A percentile compares a stretch with the other conserved stretches of the same genome.
phyloP scores from a whole-genome alignment of 2,113 vertebrate species.

The Laticauda colubrina region DNA sequence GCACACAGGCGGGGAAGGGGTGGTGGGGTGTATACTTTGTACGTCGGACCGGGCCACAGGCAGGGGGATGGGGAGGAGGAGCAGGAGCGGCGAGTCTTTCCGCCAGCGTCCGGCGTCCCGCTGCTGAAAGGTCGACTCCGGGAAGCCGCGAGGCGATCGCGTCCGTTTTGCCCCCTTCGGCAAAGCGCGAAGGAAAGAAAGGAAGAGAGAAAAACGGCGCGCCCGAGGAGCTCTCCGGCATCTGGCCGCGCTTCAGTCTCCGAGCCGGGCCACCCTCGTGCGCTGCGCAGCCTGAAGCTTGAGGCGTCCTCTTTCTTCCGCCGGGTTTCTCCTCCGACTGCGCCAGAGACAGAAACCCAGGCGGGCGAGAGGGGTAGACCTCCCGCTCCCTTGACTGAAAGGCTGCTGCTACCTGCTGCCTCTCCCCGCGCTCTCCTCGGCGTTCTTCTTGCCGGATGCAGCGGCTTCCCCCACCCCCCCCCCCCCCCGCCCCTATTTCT shows the following conservation, averaged over 20 bases:
- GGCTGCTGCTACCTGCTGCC: constrained; percentile 15
- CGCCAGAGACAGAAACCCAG: not conserved
- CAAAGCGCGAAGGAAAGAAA: not conserved
- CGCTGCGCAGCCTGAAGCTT: not conserved
- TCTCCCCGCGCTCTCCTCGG: not conserved
- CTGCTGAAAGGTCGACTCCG: not conserved
- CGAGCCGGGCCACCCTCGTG: not conserved
- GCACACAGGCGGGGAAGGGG: not conserved
- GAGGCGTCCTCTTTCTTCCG: not conserved
- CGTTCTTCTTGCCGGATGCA: not conserved
- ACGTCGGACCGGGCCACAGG: not conserved
- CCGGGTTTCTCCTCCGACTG: constrained; percentile 2
- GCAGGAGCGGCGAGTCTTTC: not conserved
- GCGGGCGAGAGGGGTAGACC: not conserved
- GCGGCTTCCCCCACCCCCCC: not conserved
- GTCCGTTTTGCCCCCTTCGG: not conserved
- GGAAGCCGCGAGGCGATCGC: not conserved
- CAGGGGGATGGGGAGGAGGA: not conserved
- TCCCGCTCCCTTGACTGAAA: not conserved
- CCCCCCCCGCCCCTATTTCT: too few relatives aligned
- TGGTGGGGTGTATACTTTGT: not conserved
- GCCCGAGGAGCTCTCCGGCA: not conserved
- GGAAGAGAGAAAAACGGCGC: not conserved
- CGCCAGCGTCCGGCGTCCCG: not conserved
- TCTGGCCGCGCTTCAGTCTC: not conserved